Conservation (phyloP, 92 coral and sea anemone genomes). For the Palythoa grandis region DNA sequence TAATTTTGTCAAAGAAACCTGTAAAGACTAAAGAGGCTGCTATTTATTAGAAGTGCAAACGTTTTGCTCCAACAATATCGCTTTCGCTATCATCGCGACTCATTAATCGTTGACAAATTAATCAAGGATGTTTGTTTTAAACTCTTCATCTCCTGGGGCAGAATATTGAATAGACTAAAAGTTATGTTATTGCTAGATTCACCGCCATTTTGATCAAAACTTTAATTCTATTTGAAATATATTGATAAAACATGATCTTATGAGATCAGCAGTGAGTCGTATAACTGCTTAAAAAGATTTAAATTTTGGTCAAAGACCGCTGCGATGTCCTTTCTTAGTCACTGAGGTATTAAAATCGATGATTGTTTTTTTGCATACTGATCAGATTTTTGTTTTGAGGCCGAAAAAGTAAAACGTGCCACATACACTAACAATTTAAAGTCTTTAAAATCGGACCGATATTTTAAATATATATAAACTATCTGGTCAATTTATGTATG, state of each 20-base stretch:
- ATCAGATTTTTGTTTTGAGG: background rate
- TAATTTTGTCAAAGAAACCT: background rate
- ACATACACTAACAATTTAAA: background rate
- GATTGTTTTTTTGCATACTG: background rate
- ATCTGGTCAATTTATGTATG: background rate
- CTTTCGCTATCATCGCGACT: slow-evolving; percentile 17
- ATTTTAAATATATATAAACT: background rate
- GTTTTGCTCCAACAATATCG: slow-evolving; percentile 16
- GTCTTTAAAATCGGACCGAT: background rate
- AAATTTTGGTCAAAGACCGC: background rate
- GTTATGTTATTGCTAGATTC: slow-evolving; percentile 24
- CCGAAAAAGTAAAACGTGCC: background rate
- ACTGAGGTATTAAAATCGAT: background rate
- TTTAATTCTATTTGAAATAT: slow-evolving; percentile 28
- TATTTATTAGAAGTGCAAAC: slow-evolving; percentile 16
- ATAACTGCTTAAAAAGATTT: background rate
- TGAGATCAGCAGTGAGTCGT: background rate
- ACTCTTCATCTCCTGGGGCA: slow-evolving; percentile 42
- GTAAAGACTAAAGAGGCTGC: slow-evolving; percentile 9
- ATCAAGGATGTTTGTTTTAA: slow-evolving; percentile 64
- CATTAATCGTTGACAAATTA: slow-evolving; percentile 58
- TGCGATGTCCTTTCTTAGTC: background rate
- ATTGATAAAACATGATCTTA: background rate
- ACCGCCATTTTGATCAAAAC: slow-evolving; percentile 21
- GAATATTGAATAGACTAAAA: slow-evolving; percentile 14